Evolutionary conservation across 2,113 vertebrate species (phyloP), one percentile per base, ranked within the genome.

Genomic region (Camelus dromedarius): DNA sequence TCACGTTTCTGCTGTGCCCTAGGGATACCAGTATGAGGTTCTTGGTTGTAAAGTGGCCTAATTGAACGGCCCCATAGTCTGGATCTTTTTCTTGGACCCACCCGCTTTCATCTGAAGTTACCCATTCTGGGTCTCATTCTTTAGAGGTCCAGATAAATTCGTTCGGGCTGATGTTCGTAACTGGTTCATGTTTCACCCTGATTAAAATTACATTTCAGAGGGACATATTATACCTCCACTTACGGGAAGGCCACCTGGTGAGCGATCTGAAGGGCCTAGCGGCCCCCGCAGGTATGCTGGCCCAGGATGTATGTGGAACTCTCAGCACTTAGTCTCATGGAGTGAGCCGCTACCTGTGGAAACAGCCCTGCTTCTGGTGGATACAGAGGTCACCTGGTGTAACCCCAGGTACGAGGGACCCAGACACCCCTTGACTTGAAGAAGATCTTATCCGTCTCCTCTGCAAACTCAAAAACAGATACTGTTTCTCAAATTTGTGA

Each of bases 181-280:
- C 4, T 85, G 8, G 2, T 70, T 52, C 48, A 72, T 54, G 6
- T 32, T 35, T 24, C 32, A 54, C 10, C 16, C 62, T 86, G 16
- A 26, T 75, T 93, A 83, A 88, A 87, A 60, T 60, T 92, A 35
- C 16, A 67, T 89, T 89, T 67, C n/a, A 84, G 32, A 94, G 70
- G n/a, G 52, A 32, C 8, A 2, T 48, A 16, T 32, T 76, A 22
- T 50, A 58, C 11, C 2, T 60, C 30, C 15, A 18, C 38, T 89
- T 32, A 60, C 79, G 67, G 70, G 18, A 58, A n/a, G 42, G 32
- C 52, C 35, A 87, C 1, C 24, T 54, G 50, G 18, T 14, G 32
- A 38, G 16, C 38, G 32, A 30, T 42, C 48, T 76, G 62, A 62
- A 89, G 32, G 48, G n/a, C 18, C 54, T 20, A 35, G n/a, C 11